phyloP scores from a whole-genome alignment of 2,113 vertebrate species.

The Proteles cristata region DNA sequence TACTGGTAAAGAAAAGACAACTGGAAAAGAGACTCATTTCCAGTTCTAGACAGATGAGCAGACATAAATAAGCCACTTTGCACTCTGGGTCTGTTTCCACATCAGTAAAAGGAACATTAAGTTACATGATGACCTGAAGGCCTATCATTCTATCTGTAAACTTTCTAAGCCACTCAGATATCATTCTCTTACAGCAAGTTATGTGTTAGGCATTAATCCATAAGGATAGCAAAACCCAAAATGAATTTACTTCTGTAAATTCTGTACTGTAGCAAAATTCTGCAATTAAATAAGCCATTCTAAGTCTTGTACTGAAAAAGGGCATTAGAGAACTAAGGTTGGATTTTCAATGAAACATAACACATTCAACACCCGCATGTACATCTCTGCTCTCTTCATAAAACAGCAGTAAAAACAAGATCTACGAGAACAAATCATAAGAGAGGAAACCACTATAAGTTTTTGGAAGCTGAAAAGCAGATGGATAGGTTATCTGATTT shows the following conservation, averaged over 20 bases:
- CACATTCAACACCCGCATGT: background rate
- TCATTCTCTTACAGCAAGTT: background rate
- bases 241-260: slow-evolving; percentile 1
- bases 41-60: background rate
- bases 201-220: background rate
- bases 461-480: background rate
- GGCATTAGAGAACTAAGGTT: background rate
- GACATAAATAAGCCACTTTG: background rate
- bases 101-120: background rate
- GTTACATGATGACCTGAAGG: background rate
- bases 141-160: background rate
- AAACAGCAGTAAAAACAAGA: background rate
- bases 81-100: background rate
- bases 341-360: background rate
- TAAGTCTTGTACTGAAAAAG: background rate
- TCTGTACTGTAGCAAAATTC: background rate
- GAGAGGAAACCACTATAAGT: background rate
- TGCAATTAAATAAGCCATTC: background rate
- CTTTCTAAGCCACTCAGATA: background rate
- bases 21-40: background rate
- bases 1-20: background rate
- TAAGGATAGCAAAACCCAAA: background rate
- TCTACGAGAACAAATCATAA: background rate
- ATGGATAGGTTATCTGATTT: background rate
- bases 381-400: background rate